phyloP scores from a whole-genome alignment of 2,113 vertebrate genomes.

The Argyrosomus japonicus region DNA sequence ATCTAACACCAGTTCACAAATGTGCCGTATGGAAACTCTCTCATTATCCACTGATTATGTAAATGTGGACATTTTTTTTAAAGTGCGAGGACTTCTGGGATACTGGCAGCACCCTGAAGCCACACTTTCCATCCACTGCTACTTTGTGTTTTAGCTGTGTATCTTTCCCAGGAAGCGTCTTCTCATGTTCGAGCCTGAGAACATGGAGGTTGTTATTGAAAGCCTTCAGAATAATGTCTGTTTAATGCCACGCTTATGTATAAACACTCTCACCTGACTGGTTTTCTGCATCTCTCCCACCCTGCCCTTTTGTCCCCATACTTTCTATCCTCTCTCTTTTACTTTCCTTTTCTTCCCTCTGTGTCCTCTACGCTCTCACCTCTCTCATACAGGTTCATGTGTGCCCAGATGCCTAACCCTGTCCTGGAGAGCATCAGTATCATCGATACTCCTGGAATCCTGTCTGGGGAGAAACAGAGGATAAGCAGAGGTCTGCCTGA shows the following conservation, averaged over 20 bases:
- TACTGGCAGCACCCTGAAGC: neutral
- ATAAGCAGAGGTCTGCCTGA: conserved; percentile 89
- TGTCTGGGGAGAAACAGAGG: conserved; percentile 87
- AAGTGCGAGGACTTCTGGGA: neutral
- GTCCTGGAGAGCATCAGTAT: conserved; percentile 96
- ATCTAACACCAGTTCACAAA: neutral
- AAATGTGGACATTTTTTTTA: neutral
- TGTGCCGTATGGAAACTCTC: neutral
- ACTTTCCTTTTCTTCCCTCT: conserved; percentile 5
- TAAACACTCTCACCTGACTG: conserved; percentile 59
- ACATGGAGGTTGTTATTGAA: neutral
- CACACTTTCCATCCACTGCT: neutral
- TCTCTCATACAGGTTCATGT: conserved; percentile 88
- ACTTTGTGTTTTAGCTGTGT: conserved; percentile 3
- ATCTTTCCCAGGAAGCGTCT: neutral
- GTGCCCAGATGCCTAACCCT: conserved; percentile 91
- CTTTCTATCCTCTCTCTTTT: neutral
- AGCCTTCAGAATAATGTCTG: conserved; percentile 32
- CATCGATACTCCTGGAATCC: conserved; percentile 94
- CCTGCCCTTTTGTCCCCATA: neutral
- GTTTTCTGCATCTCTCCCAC: conserved; percentile 38
- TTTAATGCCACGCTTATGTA: conserved; percentile 50
- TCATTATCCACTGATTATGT: neutral
- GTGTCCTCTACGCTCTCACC: neutral
- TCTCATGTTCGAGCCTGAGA: neutral